Percentiles rank a stretch among this genome's conserved stretches.
phyloP scores from a whole-genome alignment of 2,888 invertebrate species.

The Orthosia gracilis region DNA sequence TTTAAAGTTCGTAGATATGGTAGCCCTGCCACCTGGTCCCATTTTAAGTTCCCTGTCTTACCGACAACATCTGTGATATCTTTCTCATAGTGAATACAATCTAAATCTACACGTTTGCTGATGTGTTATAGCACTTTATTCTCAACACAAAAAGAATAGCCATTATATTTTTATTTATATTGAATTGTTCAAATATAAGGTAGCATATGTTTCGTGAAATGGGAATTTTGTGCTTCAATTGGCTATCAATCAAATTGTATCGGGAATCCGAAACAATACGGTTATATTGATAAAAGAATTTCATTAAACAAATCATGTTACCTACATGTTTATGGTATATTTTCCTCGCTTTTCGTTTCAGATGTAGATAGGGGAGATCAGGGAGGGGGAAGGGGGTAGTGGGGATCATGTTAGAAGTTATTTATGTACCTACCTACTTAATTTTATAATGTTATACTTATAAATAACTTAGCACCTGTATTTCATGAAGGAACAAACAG shows the following conservation, averaged over 20 bases:
- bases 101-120: neutral
- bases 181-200: slow-evolving; percentile 25
- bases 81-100: too few relatives aligned
- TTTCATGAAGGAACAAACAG: neutral
- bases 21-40: too few relatives aligned
- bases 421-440: neutral
- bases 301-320: slow-evolving; percentile 30
- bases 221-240: slow-evolving; percentile 44
- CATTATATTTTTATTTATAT: neutral
- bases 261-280: slow-evolving; percentile 31
- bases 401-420: neutral
- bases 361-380: neutral
- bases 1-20: too few relatives aligned
- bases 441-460: neutral
- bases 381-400: too few relatives aligned
- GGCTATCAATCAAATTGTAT: slow-evolving; percentile 54
- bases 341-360: slow-evolving; percentile 13
- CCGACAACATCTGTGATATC: too few relatives aligned
- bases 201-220: slow-evolving; percentile 46
- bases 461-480: neutral
- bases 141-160: neutral
- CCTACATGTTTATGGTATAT: slow-evolving; percentile 13
- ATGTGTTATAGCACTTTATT: neutral
- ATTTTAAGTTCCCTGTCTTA: too few relatives aligned
- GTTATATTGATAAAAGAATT: slow-evolving; percentile 24